phyloP scores from a whole-genome alignment of 2,797 vertebrate species.

The Esox lucius region DNA sequence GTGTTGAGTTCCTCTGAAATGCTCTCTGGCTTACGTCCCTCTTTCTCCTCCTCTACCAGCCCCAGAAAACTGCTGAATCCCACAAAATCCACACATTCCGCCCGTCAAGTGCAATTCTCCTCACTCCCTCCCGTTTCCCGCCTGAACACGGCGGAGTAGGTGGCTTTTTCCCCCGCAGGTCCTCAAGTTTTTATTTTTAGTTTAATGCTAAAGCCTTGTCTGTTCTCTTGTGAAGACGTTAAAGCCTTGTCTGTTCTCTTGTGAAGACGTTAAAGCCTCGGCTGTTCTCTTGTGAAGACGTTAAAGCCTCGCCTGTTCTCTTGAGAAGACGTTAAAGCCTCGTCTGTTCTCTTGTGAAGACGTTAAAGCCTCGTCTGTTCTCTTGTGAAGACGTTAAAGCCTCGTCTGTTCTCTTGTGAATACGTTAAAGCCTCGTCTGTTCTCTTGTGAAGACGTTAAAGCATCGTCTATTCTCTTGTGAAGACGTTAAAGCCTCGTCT shows the following conservation, averaged over 20 bases:
- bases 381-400: constrained; percentile 80
- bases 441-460: constrained; percentile 80
- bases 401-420: constrained; percentile 79
- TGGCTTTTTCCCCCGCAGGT: constrained; percentile 31
- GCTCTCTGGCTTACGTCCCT: constrained; percentile 29
- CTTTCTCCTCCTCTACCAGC: constrained; percentile 32
- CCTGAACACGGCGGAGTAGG: constrained; percentile 53
- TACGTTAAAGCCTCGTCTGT: constrained; percentile 76
- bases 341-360: constrained; percentile 80
- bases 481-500: constrained; percentile 75
- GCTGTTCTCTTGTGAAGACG: constrained; percentile 81
- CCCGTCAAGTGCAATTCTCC: constrained; percentile 66
- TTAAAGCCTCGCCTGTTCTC: constrained; percentile 76
- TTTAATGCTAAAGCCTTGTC: constrained; percentile 71
- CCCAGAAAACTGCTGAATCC: constrained; percentile 68
- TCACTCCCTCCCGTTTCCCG: constrained; percentile 55
- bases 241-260: constrained; percentile 61
- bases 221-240: constrained; percentile 84
- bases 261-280: constrained; percentile 77
- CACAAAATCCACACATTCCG: constrained; percentile 66
- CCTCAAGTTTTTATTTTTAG: constrained; percentile 71
- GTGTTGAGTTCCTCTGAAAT: constrained; percentile 41
- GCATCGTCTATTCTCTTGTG: constrained; percentile 78
- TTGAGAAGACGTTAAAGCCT: constrained; percentile 78
- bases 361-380: constrained; percentile 75